phyloP scores from a whole-genome alignment of 2,888 invertebrate genomes.

The Caenorhabditis wallacei region DNA sequence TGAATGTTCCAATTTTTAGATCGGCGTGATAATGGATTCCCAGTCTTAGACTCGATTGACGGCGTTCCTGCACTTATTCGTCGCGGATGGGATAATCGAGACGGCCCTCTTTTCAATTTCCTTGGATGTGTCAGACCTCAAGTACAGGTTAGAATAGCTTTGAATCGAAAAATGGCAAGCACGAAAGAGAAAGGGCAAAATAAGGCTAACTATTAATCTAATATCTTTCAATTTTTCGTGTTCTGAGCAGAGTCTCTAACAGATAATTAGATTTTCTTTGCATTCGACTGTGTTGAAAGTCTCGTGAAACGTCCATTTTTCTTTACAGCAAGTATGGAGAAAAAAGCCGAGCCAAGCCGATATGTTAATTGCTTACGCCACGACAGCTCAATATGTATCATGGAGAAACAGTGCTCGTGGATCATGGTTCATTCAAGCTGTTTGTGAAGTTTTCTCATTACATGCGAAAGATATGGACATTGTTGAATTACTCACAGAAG shows the following conservation, averaged over 20 bases:
- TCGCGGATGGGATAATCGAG: constrained; percentile 37
- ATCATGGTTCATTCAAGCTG: constrained; percentile 83
- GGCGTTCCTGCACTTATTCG: constrained; percentile 44
- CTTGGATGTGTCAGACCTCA: constrained; percentile 62
- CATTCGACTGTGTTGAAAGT: neutral
- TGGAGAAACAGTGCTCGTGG: constrained; percentile 82
- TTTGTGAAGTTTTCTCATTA: constrained; percentile 77
- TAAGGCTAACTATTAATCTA: constrained; percentile 2
- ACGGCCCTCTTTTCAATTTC: constrained; percentile 58
- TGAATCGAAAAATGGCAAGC: neutral
- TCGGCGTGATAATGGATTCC: constrained; percentile 59
- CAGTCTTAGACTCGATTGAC: constrained; percentile 47
- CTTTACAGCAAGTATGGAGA: constrained; percentile 44
- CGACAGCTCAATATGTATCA: constrained; percentile 81
- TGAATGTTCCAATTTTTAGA: constrained; percentile 32
- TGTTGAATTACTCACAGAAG: constrained; percentile 74
- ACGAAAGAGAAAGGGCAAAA: neutral
- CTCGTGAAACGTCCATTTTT: neutral
- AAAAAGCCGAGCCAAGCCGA: constrained; percentile 80
- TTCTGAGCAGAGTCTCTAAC: neutral
- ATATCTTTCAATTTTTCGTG: constrained; percentile 15
- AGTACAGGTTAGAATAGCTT: constrained; percentile 21
- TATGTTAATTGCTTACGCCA: constrained; percentile 82
- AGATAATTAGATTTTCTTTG: constrained; percentile 19
- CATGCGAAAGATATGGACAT: constrained; percentile 75